Base-by-base conservation (phyloP, 2,888 invertebrate species). In the Cheilosia vulpina region DNA sequence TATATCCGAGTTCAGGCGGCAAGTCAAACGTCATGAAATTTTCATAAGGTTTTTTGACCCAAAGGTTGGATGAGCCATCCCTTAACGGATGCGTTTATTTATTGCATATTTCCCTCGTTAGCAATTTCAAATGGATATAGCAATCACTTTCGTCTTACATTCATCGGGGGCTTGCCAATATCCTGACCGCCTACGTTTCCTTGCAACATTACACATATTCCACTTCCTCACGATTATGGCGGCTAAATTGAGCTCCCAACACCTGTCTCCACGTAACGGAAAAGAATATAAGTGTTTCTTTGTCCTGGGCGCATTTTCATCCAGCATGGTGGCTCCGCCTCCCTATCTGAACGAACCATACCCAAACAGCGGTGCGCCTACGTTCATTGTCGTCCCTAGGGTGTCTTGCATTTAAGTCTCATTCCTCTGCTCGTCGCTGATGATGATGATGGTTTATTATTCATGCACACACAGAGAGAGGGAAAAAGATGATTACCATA, bases 401-500 rank as follows among this genome's bases (percentile, higher is more conserved):
- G 81, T 68, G 66, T 63, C 85, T 71, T 85, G 76, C 72, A 81
- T 72, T 81, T 81, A 81, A 77, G 76, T 76, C 65, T 71, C 55
- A 65, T 50, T 60, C 34, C 65, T 53, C 27, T 17, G 7, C 41
- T 50, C 15, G 27, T 57, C 55, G 71, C 60, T 62, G 55, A n/a
- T 60, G 43, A 60, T 43, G 68, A 27, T 63, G 53, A 41, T 80
- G 65, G 43, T 80, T 62, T 77, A 85, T 85, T 76, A 85, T 85
- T 85, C 76, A 85, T 85, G 50, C 72, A 66, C 76, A 85, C 15
- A 45, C 21, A 19, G 21, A 27, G 31, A 31, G 31, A 27, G 19
- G 11, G 27, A 57, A 19, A n/a, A 38, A 63, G 71, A 81, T 80
- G 81, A 85, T 85, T 85, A 81, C 81, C 85, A 72, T 81, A 81